Evolutionary conservation across 2,797 vertebrate species (phyloP).

Genomic region (Neoniphon sammara): DNA sequence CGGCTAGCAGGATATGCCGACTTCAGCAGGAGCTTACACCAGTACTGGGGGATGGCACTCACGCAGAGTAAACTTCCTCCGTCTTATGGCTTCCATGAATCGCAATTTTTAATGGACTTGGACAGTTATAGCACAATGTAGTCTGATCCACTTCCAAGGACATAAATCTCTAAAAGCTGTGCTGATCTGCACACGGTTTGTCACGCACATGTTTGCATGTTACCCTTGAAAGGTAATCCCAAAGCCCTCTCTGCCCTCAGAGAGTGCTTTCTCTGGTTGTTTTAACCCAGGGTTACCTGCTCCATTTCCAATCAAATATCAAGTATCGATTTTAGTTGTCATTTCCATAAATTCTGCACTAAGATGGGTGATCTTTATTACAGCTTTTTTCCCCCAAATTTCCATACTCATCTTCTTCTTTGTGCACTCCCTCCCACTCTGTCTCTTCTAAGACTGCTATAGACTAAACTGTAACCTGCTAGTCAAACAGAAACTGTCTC

Average conservation of each 20-base stretch:
- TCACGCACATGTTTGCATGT: slow-evolving; percentile 25
- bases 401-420: slow-evolving; percentile 58
- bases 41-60: slow-evolving; percentile 75
- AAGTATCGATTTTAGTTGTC: neutral
- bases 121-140: slow-evolving; percentile 61
- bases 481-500: slow-evolving; percentile 67
- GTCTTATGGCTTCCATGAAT: slow-evolving; percentile 61
- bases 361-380: slow-evolving; percentile 16
- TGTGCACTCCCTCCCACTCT: slow-evolving; percentile 75
- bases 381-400: slow-evolving; percentile 24
- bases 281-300: slow-evolving; percentile 6
- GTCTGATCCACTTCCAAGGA: slow-evolving; percentile 52
- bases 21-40: slow-evolving; percentile 74
- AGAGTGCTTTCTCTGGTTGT: slow-evolving; percentile 10
- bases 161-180: slow-evolving; percentile 52
- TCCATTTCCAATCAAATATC: neutral
- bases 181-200: slow-evolving; percentile 39
- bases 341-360: neutral
- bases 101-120: slow-evolving; percentile 56
- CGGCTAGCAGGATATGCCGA: slow-evolving; percentile 76
- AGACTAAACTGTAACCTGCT: slow-evolving; percentile 83
- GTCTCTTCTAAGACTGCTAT: slow-evolving; percentile 71
- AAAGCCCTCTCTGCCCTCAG: slow-evolving; percentile 18
- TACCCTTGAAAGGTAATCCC: slow-evolving; percentile 31
- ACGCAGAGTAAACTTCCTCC: slow-evolving; percentile 78